Conservation (phyloP, 2,797 vertebrate genomes). For the Anabacerthia variegaticeps region DNA sequence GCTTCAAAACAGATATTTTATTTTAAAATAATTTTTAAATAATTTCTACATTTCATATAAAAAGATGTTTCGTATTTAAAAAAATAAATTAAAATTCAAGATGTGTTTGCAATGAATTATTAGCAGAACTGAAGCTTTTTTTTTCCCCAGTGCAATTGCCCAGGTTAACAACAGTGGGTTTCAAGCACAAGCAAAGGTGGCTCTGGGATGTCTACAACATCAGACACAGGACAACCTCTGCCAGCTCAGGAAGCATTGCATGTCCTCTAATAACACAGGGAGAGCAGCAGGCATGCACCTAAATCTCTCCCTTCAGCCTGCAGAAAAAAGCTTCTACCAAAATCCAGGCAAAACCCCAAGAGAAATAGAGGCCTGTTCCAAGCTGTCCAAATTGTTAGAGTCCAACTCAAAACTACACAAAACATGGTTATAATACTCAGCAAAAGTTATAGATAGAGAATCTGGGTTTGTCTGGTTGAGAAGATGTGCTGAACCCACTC, state of each 20-base stretch:
- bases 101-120: background rate
- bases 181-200: background rate
- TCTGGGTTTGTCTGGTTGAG: background rate
- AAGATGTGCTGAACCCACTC: background rate
- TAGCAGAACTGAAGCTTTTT: background rate
- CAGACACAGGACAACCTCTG: background rate
- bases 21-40: background rate
- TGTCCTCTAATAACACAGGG: background rate
- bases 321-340: background rate
- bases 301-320: background rate
- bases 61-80: background rate
- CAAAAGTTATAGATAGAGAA: background rate
- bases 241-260: background rate
- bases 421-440: background rate
- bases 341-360: background rate
- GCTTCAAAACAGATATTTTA: background rate
- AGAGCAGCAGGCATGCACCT: background rate
- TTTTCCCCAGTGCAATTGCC: fast-evolving
- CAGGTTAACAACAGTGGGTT: background rate
- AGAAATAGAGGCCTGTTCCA: background rate
- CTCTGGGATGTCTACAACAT: background rate
- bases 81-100: background rate
- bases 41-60: background rate
- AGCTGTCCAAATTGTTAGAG: background rate
- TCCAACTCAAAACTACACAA: background rate